A percentile compares a stretch with the other conserved stretches of the same genome.
Conservation (phyloP, 2,797 vertebrate species). For the Kryptolebias ocellatus region DNA sequence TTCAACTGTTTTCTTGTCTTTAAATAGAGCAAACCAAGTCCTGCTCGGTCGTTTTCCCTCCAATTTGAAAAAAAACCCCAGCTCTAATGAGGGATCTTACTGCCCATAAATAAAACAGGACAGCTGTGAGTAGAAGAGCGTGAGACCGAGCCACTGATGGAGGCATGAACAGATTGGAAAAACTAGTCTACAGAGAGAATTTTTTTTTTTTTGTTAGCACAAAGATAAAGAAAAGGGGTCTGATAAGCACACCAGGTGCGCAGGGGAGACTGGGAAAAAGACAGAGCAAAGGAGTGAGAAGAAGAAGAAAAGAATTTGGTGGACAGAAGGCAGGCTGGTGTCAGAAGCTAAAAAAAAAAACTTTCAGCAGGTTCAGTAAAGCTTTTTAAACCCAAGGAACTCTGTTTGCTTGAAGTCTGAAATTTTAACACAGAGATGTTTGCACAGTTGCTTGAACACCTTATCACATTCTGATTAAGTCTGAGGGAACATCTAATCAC, state of each 20-base stretch:
- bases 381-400: too few species aligned
- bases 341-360: slow-evolving; percentile 7
- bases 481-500: too few species aligned
- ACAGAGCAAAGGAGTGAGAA: slow-evolving; percentile 6
- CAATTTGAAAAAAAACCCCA: slow-evolving; percentile 39
- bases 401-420: too few species aligned
- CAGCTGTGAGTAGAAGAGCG: slow-evolving; percentile 58
- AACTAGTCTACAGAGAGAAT: slow-evolving; percentile 8
- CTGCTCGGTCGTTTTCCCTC: slow-evolving; percentile 49
- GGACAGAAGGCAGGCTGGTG: slow-evolving; percentile 20
- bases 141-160: slow-evolving; percentile 28
- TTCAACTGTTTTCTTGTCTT: slow-evolving; percentile 38
- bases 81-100: slow-evolving; percentile 75
- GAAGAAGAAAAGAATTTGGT: not conserved
- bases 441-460: too few species aligned
- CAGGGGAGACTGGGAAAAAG: slow-evolving; percentile 6
- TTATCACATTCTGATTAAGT: too few species aligned
- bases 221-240: not conserved
- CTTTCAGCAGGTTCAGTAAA: too few species aligned
- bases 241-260: not conserved
- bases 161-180: slow-evolving; percentile 33
- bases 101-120: slow-evolving; percentile 77
- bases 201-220: not conserved
- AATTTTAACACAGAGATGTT: too few species aligned
- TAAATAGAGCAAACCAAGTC: slow-evolving; percentile 37